Conservation (phyloP, 2,113 vertebrate genomes). For the Chloropsis hardwickii region DNA sequence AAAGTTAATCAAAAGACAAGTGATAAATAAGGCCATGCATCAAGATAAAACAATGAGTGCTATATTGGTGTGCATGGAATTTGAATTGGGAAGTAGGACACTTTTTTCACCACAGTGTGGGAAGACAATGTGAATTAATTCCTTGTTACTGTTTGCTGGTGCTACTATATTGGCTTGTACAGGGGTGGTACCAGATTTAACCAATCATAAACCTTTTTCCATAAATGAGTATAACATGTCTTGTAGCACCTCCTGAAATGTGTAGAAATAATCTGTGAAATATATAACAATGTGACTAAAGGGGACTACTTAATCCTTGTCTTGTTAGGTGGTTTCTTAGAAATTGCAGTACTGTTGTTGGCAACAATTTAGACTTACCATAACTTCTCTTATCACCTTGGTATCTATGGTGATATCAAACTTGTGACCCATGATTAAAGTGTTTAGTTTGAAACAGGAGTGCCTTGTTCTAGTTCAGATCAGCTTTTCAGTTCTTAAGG, state of each 20-base stretch:
- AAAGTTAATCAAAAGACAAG: neutral
- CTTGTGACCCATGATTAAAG: conserved; percentile 12
- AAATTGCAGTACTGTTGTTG: neutral
- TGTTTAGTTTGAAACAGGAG: conserved; percentile 1
- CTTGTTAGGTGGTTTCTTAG: neutral
- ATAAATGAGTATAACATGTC: neutral
- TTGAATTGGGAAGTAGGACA: neutral
- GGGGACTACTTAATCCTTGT: neutral
- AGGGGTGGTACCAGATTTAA: neutral
- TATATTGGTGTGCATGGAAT: neutral
- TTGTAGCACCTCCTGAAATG: neutral
- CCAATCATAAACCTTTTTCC: neutral
- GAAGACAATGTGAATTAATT: conserved; percentile 6
- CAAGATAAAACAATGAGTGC: neutral
- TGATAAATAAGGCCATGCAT: neutral
- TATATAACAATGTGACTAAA: neutral
- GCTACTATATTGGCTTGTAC: neutral
- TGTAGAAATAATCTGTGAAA: neutral
- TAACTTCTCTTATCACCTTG: neutral
- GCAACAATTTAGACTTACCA: neutral
- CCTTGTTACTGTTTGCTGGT: neutral
- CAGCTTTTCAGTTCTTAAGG: neutral
- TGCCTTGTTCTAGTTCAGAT: neutral
- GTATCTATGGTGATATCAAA: conserved; percentile 4
- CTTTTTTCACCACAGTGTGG: neutral